Evolutionary conservation across 2,888 invertebrate genomes (phyloP), one percentile per base, ranked within the genome.

Genomic region (Belgica antarctica): DNA sequence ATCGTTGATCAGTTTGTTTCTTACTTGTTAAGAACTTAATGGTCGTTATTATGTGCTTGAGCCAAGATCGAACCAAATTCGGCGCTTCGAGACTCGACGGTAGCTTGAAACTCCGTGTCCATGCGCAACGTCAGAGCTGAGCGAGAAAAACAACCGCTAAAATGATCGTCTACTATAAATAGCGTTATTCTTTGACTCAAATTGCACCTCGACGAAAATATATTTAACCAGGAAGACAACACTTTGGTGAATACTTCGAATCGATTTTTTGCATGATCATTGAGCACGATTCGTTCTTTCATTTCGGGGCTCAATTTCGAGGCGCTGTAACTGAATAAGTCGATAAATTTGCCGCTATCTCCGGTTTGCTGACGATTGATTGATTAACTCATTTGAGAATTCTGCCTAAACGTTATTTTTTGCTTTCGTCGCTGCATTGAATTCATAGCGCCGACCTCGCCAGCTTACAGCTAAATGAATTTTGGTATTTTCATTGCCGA

Each of bases 201-300:
- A 52, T 52, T 52, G 52, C 52, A 52, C 5, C 52, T 52, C 52
- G 52, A 17, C 52, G 52, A 52, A 52, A 22, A 7, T 5, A n/a
- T 7, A 7, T 52, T 52, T 17, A 17, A 52, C 52, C 52, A 52
- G 52, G 52, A 52, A 52, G 52, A 52, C 41, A 41, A 52, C 8
- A 22, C 22, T 52, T 52, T 12, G 34, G 12, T 31, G 34, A 12
- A 31, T 31, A n/a, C n/a, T 31, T 31, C 12, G 34, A 31, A 31
- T 5, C 12, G 34, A 31, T 31, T 52, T 52, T 52, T 2, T 52
- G 17, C 52, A 52, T 52, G 52, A 52, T 52, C 52, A 52, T n/a
- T 22, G 19, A 52, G 12, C 52, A 22, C 52, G 3, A 52, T 19
- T 52, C 10, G 15, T 41, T 41, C 10, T 12, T 2, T 41, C 15